Evolutionary conservation across 92 coral and sea anemone genomes (phyloP), one percentile per base, ranked within the genome.

Genomic region (Palythoa grandis): DNA sequence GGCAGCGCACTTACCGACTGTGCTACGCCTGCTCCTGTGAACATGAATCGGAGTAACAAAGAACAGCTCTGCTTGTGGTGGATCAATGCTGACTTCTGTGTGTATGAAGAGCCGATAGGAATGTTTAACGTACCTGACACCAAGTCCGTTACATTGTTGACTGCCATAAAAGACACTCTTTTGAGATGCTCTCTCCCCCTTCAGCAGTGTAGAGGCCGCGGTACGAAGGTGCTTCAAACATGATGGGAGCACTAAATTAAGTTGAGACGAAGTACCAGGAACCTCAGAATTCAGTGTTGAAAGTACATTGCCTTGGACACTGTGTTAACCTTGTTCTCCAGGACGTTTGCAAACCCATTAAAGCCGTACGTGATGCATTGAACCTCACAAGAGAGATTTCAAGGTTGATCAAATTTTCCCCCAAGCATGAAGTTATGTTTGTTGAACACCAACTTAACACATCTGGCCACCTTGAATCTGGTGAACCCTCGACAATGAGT

Each of bases 91-190:
- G 12, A 19, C 10, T 24, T 11, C 11, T n/a, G 15, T 5, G 67
- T 82, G 7, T 70, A 72, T 8, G 87, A 88, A 25, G 87, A 88
- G 23, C 85, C 85, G 25, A 68, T 88, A n/a, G 84, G 91, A 35
- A 65, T 88, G 7, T 58, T 58, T 22, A 11, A 57, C 37, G 29
- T 83, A 11, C 83, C 83, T 8, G 53, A 78, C 12, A 38, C 78
- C 24, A 15, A 35, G 1, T 80, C 83, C 0, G 69, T 16, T n/a
- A 78, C 91, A 17, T 16, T 88, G 22, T 29, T 71, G 19, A 29
- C 37, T n/a, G 66, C 58, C 14, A 73, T 88, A 7, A 17, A 77
- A n/a, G 71, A 83, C 19, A 35, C 82, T 25, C 56, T 88, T 48
- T 6, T 17, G 50, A 57, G 80, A 77, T 7, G 69, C 43, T 50